These are phyloP conservation scores for Semaprochilodus insignis DNA, from an alignment of 2,797 vertebrate species.

Conservation along the genomic window DNA sequence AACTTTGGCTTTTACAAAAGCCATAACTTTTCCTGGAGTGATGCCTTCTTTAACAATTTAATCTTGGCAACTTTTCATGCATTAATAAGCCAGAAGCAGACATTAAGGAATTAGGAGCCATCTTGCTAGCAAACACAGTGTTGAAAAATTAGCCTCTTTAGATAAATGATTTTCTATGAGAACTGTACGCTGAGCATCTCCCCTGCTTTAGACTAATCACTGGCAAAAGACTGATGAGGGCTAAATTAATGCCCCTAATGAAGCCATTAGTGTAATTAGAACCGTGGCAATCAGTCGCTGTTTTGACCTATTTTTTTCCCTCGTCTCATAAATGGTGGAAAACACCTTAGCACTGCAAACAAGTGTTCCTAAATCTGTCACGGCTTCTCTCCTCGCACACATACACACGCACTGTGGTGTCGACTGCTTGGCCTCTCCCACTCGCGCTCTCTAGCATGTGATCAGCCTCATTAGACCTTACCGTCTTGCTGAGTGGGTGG, in stretches of 20 bases:
- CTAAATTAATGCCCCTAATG: slow-evolving; percentile 66
- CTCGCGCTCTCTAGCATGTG: slow-evolving; percentile 1
- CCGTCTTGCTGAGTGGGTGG: slow-evolving; percentile 20
- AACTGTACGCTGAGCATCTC: slow-evolving; percentile 56
- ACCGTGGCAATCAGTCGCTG: slow-evolving; percentile 61
- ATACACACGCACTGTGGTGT: not conserved
- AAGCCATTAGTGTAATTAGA: slow-evolving; percentile 67
- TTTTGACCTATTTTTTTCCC: slow-evolving; percentile 61
- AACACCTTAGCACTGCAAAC: slow-evolving; percentile 45
- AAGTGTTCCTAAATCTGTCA: slow-evolving; percentile 52
- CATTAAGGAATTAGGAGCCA: slow-evolving; percentile 19
- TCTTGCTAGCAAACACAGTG: slow-evolving; percentile 44
- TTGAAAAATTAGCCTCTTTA: slow-evolving; percentile 50
- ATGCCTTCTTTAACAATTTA: not conserved
- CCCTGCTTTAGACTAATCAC: slow-evolving; percentile 60
- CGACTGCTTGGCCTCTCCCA: slow-evolving; percentile 3
- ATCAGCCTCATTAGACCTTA: slow-evolving; percentile 24
- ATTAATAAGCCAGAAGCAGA: slow-evolving; percentile 2
- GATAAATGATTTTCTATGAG: slow-evolving; percentile 54
- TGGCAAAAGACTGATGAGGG: slow-evolving; percentile 65
- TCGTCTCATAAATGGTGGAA: slow-evolving; percentile 52
- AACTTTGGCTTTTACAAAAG: not conserved
- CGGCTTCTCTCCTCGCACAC: slow-evolving; percentile 12
- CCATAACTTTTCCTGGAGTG: not conserved
- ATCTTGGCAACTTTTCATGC: not conserved